These are phyloP conservation scores for Pogona vitticeps DNA, from an alignment of 2,113 vertebrate genomes.

Conservation along the genomic window DNA sequence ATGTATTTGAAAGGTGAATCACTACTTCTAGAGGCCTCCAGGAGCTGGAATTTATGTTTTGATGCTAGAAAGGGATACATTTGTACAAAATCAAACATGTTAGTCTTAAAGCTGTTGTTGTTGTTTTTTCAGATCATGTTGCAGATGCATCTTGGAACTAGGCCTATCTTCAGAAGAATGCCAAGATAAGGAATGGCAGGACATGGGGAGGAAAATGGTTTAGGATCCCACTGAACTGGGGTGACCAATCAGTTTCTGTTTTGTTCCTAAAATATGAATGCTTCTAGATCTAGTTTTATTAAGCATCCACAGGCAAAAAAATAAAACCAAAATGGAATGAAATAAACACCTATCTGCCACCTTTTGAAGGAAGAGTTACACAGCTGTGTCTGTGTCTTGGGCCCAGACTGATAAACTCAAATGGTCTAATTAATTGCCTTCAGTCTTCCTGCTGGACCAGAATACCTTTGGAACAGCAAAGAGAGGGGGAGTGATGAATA, in stretches of 20 bases:
- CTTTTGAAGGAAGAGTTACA: background rate
- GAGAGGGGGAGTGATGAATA: background rate
- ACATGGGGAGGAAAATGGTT: background rate
- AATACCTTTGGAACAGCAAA: background rate
- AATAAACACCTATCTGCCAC: background rate
- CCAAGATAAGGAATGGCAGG: background rate
- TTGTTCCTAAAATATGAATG: background rate
- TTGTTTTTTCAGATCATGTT: background rate
- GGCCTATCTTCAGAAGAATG: background rate
- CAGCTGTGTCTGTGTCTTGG: background rate
- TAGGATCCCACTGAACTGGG: background rate
- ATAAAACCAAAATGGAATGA: background rate
- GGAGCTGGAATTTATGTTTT: no score
- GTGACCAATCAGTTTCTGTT: background rate
- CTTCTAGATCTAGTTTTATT: background rate
- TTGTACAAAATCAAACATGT: no score
- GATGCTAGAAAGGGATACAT: no score
- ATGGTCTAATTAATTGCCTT: constrained; percentile 18
- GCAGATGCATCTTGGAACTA: background rate
- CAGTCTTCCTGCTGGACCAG: background rate
- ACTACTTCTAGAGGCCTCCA: no score
- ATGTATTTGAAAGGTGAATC: no score
- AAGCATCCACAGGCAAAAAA: background rate
- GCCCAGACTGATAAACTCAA: background rate
- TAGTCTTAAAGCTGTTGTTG: no score